Base-by-base conservation (phyloP, 1,140 invertebrate species). In the Drosophila azteca region DNA sequence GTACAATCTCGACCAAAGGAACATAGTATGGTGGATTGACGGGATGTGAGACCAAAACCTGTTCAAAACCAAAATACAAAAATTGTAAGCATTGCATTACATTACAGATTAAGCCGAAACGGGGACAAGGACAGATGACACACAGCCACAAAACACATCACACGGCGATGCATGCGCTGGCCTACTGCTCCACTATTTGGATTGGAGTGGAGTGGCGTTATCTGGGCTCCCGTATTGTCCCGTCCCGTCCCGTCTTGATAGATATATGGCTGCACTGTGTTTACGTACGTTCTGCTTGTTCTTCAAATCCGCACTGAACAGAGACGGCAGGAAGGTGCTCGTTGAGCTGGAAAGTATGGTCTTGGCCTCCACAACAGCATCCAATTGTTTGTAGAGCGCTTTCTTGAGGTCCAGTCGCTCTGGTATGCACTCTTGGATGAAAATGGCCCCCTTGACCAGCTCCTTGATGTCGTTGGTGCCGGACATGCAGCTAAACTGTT, bases 21-120 rank as follows among this genome's bases (percentile, higher is more conserved):
- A 98, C 95, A 91, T 98, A 99, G 90, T 99, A 99, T 0, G 98
- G 98, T 48, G 98, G 98, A 92, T 99, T 99, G 1, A 99, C 97
- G 35, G 98, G 98, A 93, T 99, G 98, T 6, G 97, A 96, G 41
- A 93, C 92, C 15, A 93, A 65, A 22, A 92, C 74, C 92, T 92
- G 63, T 52, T 71, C 51, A 35, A 46, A 20, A 20, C 17, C 45
- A 41, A 41, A 41, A 22, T 0, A 41, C 35, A 44, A 31, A n/a
- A 35, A 20, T 48, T 41, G 15, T 57, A 43, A 13, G 44, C 41
- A 11, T 48, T n/a, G n/a, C n/a, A n/a, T 15, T 24, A 17, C 26
- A 58, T 31, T 58, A 46, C 52, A 57, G 26, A 46, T 55, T 39
- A 49, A 53, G 7, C 26, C 45, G 5, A 45, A 63, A 46, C 61